Base-by-base conservation (phyloP, 2,888 invertebrate genomes). In the Diachrysia chrysitis region DNA sequence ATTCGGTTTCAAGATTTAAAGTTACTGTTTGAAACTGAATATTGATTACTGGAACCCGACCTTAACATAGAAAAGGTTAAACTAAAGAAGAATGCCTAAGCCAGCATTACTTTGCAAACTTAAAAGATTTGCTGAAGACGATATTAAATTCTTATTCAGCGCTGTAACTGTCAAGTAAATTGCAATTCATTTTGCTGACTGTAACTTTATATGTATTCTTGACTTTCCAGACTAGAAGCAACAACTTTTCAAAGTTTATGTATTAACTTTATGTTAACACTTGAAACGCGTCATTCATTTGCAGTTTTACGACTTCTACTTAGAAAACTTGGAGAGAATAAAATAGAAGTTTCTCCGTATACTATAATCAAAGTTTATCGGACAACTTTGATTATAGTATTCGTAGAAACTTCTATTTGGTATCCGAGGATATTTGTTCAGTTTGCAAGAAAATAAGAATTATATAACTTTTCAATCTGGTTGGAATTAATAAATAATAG, bases 401-500 rank as follows among this genome's bases (percentile, higher is more conserved):
- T 12, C 12, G 17, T 19, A 23, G 21, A 53, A 53, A 23, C 23
- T 16, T 53, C 6, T 53, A 53, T 25, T 53, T 53, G 54, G 29
- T 21, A 35, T 58, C 63, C 53, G 48, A 69, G 53, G 56, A 59
- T 42, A 48, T 69, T 62, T 64, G 53, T 62, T 68, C 21, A 57
- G 78, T 63, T 25, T 51, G 9, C 9, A 58, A 48, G 23, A 77
- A 77, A 72, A 32, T n/a, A 51, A 32, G 58, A 25, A 25, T 48
- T 10, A 6, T 71, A 51, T 9, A 48, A 69, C 25, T 78, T 64
- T 63, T 42, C 55, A 25, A 32, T 55, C 12, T 46, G 35, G 42
- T 32, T 60, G 17, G 0, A 25, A 54, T 19, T 55, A 66, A 53
- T 66, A 51, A 69, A 69, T 69, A 73, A 76, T 76, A 29, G 16